Evolutionary conservation across 2,888 invertebrate species (phyloP).

Genomic region (Drosophila pseudotalamancana): DNA sequence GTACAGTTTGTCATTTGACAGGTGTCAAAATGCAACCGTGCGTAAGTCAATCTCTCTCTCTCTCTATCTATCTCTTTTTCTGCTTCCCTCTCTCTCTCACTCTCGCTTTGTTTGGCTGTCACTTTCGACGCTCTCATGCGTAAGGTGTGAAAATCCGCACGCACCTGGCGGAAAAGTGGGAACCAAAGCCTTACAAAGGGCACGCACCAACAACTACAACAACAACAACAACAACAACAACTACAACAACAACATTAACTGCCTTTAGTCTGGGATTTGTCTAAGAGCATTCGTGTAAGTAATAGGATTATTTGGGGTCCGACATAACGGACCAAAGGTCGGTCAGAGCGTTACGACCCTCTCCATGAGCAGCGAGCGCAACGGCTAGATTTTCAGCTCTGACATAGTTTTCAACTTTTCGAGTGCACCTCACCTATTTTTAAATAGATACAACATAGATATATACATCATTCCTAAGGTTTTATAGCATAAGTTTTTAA

Average conservation of each 20-base stretch:
- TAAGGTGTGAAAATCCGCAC: slow-evolving; percentile 73
- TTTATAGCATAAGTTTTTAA: too few relatives aligned
- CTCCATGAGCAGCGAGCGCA: neutral
- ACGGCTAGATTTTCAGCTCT: neutral
- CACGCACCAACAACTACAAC: slow-evolving; percentile 26
- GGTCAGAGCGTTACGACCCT: slow-evolving; percentile 5
- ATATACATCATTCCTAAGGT: too few relatives aligned
- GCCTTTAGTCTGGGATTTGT: slow-evolving; percentile 36
- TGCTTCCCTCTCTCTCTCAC: neutral
- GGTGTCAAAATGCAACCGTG: slow-evolving; percentile 61
- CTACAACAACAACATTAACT: too few relatives aligned
- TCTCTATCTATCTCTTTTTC: neutral
- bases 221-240: neutral
- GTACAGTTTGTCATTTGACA: slow-evolving; percentile 33
- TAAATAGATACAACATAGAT: too few relatives aligned
- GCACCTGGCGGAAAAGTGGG: slow-evolving; percentile 50
- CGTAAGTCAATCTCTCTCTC: slow-evolving; percentile 35
- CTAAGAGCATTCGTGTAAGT: slow-evolving; percentile 64
- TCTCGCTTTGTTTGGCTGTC: neutral
- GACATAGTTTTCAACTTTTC: slow-evolving; percentile 43
- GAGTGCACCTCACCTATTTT: slow-evolving; percentile 6
- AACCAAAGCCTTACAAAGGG: slow-evolving; percentile 43
- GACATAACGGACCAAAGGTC: slow-evolving; percentile 12
- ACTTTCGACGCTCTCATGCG: slow-evolving; percentile 50
- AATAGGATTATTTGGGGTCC: slow-evolving; percentile 63